Evolutionary conservation across 1,140 invertebrate species (phyloP), one percentile per base, ranked within the genome.

Genomic region (Notospermus geniculatus): DNA sequence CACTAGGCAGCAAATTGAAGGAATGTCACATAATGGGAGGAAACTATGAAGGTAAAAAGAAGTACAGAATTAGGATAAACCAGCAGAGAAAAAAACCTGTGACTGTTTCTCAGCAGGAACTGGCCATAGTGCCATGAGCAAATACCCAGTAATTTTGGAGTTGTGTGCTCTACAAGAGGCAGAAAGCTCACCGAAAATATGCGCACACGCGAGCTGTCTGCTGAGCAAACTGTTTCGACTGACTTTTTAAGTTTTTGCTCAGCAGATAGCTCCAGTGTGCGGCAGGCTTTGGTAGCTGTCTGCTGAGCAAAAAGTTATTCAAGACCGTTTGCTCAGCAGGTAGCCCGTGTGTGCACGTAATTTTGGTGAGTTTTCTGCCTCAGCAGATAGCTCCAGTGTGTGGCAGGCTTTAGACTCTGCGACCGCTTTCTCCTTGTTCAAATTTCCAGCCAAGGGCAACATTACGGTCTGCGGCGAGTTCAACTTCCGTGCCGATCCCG

Each of bases 401-500:
- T n/a, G n/a, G n/a, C n/a, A 13, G 11, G 19, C 39, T 13, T 13
- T 43, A 43, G 11, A 43, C 19, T 43, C 11, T 13, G 19, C 19
- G 19, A 43, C 39, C 39, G 11, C 19, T 43, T 43, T 19, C 11
- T 43, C 39, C 39, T 11, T 19, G 39, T 13, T 43, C 11, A 19
- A 43, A 43, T 43, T 52, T 70, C 62, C 66, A 86, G 88, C 84
- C 23, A 81, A 85, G 60, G 89, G 90, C 13, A 89, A 89, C 73
- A 79, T 84, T n/a, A 86, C 85, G 23, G 69, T 84, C 0, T 82
- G 85, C 46, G 88, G 88, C 9, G 91, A 92, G 78, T 91, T 90
- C 71, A 92, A 93, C 80, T 93, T 93, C 72, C 84, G 85, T 57
- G 75, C 76, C 22, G 90, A 92, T 80, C 89, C 90, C 0, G 90